phyloP scores from a whole-genome alignment of 53 echinoderm and acorn worm species.

The Antedon mediterranea region DNA sequence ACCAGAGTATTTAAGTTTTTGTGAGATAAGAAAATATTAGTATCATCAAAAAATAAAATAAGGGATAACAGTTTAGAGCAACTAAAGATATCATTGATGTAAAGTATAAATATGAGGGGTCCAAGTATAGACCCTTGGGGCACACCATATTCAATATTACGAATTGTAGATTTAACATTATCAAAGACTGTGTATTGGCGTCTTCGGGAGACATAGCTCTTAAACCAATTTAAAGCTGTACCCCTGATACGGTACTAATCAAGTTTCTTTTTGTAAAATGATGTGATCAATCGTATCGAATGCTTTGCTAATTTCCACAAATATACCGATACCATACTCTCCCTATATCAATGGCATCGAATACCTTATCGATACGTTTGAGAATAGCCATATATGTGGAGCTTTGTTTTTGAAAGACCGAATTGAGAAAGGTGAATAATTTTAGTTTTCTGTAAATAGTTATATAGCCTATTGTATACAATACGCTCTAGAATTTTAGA shows the following conservation, averaged over 20 bases:
- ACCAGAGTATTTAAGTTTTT: neutral
- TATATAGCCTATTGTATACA: too few relatives aligned
- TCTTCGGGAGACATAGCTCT: neutral
- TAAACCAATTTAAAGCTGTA: neutral
- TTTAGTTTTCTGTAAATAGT: too few relatives aligned
- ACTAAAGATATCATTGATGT: neutral
- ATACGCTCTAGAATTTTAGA: constrained; percentile 10
- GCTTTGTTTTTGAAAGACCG: neutral
- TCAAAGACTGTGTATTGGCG: neutral
- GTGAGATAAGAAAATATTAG: neutral
- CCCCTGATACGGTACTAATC: neutral
- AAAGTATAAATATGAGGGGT: neutral
- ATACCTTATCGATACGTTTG: neutral
- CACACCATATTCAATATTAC: neutral
- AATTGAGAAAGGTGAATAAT: neutral
- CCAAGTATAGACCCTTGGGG: constrained; percentile 4
- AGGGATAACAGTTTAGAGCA: neutral
- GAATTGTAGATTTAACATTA: neutral
- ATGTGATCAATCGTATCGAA: constrained; percentile 4
- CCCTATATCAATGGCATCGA: neutral
- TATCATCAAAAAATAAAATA: constrained; percentile 1
- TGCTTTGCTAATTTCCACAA: neutral
- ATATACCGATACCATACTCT: neutral
- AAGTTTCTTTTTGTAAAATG: neutral
- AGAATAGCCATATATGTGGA: neutral